Evolutionary conservation across 2,888 invertebrate species (phyloP), one percentile per base, ranked within the genome.

Genomic region (Emmelina monodactyla): DNA sequence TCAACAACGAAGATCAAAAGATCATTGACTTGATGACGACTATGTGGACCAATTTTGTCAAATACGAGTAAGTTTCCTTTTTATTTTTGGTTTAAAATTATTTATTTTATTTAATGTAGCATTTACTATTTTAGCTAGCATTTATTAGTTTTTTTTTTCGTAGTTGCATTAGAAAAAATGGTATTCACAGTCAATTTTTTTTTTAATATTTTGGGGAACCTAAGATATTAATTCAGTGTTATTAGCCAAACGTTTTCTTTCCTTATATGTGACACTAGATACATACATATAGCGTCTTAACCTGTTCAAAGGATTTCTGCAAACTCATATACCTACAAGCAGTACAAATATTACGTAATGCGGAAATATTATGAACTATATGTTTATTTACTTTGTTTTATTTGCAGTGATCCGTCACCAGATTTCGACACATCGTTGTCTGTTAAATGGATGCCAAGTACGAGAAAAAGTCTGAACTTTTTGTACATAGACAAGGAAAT

Each of bases 11-110:
- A 22, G 78, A 78, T 46, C 43, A 42, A 14, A 44, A 45, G 38
- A 48, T 71, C 15, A 67, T 78, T 15, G 50, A 69, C 11, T 50
- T 47, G 41, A 60, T 78, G 49, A 71, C 75, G 2, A 55, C 51
- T 30, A 46, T 76, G 50, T 78, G 78, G 78, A 69, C 64, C 0
- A 65, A 78, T 43, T 78, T 78, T 41, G 78, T 76, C 2, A 76
- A 75, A 56, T 62, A 62, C 41, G 66, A 73, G 78, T 78, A 47
- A 11, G 55, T 52, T 25, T 30, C 35, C 31, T 6, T 19, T 19
- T 6, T 19, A 9, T 6, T 6, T 19, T 6, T 19, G 19, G 6
- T 19, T 19, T 19, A 9, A 5, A 19, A 19, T 19, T 19, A 19
- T 6, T 19, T 6, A 19, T 5, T 19, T 19, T 19, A 5, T 19